Percentiles rank a stretch among this genome's conserved stretches.
Evolutionary conservation across 2,888 invertebrate species (phyloP).

Genomic region (Oscheius myriophilus): DNA sequence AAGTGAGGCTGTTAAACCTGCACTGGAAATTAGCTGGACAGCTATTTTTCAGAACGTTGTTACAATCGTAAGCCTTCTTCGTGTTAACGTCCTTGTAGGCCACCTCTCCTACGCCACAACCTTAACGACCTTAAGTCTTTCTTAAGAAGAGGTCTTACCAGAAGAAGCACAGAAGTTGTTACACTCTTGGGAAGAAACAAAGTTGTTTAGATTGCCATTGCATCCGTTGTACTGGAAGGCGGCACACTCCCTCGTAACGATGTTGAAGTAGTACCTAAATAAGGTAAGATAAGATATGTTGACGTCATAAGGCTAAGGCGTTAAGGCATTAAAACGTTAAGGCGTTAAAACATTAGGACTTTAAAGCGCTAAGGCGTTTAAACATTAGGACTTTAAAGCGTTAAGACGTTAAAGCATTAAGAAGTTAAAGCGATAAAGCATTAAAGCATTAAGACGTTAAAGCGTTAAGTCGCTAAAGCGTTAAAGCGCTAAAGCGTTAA

Average conservation of each 20-base stretch:
- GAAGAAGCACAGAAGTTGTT: constrained; percentile 66
- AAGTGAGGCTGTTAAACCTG: constrained; percentile 57
- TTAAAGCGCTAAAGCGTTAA: too few relatives aligned
- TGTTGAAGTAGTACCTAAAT: constrained; percentile 54
- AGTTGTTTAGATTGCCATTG: constrained; percentile 62
- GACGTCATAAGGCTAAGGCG: too few relatives aligned
- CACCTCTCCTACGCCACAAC: constrained; percentile 64
- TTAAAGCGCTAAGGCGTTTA: too few relatives aligned
- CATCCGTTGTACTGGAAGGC: constrained; percentile 63
- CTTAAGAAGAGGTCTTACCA: constrained; percentile 32
- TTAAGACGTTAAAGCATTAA: too few relatives aligned
- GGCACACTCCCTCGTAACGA: constrained; percentile 51
- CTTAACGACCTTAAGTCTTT: constrained; percentile 23
- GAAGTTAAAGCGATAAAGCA: too few relatives aligned
- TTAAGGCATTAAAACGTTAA: too few relatives aligned
- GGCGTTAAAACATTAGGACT: too few relatives aligned
- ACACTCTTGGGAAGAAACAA: constrained; percentile 58
- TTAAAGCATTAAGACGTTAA: too few relatives aligned
- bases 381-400: too few relatives aligned
- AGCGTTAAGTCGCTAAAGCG: too few relatives aligned
- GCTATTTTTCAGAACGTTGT: constrained; percentile 53
- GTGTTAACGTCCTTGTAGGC: constrained; percentile 65
- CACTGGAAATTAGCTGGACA: constrained; percentile 67
- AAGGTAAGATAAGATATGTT: neutral
- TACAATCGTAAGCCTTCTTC: constrained; percentile 53